Evolutionary conservation across 1,140 invertebrate genomes (phyloP).

Genomic region (Pemphigus obesinymphae): DNA sequence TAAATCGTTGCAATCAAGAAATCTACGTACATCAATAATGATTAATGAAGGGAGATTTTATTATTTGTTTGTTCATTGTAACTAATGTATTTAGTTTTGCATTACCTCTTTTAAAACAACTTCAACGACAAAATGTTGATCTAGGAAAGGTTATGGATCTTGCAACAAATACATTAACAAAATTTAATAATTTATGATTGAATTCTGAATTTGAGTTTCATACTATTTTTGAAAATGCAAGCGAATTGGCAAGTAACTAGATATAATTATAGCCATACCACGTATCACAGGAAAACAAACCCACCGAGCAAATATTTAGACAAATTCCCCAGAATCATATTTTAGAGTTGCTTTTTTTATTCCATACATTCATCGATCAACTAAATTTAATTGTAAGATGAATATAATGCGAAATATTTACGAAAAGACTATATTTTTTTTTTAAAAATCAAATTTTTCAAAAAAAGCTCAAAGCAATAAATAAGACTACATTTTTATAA

Average conservation of each 20-base stretch:
- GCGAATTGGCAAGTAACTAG: neutral
- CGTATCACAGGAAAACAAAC: too few species aligned
- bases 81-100: neutral
- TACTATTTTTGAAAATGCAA: too few species aligned
- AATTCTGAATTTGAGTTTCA: too few species aligned
- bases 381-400: neutral
- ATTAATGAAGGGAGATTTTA: neutral
- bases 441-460: too few species aligned
- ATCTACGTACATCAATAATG: neutral
- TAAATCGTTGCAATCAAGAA: neutral
- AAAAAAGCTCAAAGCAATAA: too few species aligned
- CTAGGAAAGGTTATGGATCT: neutral
- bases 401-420: too few species aligned
- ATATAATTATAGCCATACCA: neutral
- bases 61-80: too few species aligned
- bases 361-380: neutral
- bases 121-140: too few species aligned
- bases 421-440: too few species aligned
- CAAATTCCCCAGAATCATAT: neutral
- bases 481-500: too few species aligned
- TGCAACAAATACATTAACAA: neutral
- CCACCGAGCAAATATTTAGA: neutral
- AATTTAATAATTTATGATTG: neutral
- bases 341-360: neutral
- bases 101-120: neutral